A percentile compares a stretch with the other conserved stretches of the same genome.
Conservation (phyloP, 2,113 vertebrate species). For the Dascyllus trimaculatus region DNA sequence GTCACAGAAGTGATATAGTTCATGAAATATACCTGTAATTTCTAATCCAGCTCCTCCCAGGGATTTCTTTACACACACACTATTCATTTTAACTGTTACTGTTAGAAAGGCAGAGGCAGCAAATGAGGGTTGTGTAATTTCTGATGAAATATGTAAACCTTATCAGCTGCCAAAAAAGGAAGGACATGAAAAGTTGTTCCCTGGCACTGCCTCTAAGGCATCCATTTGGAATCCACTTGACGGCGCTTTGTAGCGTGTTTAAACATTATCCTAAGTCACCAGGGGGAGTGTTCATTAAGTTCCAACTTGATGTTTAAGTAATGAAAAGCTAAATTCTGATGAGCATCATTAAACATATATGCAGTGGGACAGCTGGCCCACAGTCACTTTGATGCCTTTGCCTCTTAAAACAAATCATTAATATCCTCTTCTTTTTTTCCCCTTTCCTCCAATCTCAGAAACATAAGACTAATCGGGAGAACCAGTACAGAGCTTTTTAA, state of each 20-base stretch:
- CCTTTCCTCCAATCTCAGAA: slow-evolving; percentile 26
- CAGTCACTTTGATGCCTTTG: slow-evolving; percentile 70
- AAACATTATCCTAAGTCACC: slow-evolving; percentile 73
- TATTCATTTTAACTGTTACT: slow-evolving; percentile 15
- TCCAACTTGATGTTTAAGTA: slow-evolving; percentile 76
- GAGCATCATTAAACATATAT: slow-evolving; percentile 81
- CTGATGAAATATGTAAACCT: slow-evolving; percentile 54
- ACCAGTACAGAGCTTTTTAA: slow-evolving; percentile 39
- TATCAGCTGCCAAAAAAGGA: slow-evolving; percentile 59
- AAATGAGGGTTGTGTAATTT: slow-evolving; percentile 55
- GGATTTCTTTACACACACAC: slow-evolving; percentile 18
- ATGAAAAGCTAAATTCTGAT: slow-evolving; percentile 69
- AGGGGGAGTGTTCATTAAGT: slow-evolving; percentile 49
- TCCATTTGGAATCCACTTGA: slow-evolving; percentile 64
- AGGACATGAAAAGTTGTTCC: slow-evolving; percentile 64
- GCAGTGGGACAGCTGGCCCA: slow-evolving; percentile 64
- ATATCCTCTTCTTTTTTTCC: slow-evolving; percentile 27
- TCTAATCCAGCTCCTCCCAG: slow-evolving; percentile 13
- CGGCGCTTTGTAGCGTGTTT: slow-evolving; percentile 70
- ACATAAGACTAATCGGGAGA: slow-evolving; percentile 40
- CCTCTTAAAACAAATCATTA: slow-evolving; percentile 65
- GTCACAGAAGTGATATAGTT: slow-evolving; percentile 5
- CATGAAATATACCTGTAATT: slow-evolving; percentile 19
- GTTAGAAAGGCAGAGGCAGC: slow-evolving; percentile 13
- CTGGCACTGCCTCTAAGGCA: slow-evolving; percentile 58